Conservation (phyloP, 2,113 vertebrate genomes). For the Spheniscus mendiculus region DNA sequence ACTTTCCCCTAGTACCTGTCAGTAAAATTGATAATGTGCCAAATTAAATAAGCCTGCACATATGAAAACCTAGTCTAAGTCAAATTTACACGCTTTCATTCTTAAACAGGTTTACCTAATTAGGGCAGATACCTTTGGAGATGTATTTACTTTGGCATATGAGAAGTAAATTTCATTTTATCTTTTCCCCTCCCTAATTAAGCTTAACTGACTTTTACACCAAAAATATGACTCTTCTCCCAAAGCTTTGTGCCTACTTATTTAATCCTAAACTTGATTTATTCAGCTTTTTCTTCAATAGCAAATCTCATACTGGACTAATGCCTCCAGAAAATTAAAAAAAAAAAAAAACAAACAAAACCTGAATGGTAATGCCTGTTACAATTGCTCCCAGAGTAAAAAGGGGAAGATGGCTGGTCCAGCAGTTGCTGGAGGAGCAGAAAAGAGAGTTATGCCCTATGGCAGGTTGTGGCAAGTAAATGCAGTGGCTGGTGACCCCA, state of each 20-base stretch:
- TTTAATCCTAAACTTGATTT: neutral
- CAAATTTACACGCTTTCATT: neutral
- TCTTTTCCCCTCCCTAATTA: neutral
- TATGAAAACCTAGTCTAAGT: neutral
- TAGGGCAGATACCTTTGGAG: neutral
- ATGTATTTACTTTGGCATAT: neutral
- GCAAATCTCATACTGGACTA: neutral
- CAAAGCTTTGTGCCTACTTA: neutral
- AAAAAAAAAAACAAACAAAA: neutral
- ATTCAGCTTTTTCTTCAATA: neutral
- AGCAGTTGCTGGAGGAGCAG: neutral
- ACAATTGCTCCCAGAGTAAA: neutral
- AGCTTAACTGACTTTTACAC: neutral
- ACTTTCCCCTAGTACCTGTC: neutral
- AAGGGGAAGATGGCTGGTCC: neutral
- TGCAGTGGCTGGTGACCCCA: neutral
- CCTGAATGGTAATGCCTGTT: neutral
- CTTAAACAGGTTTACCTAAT: neutral
- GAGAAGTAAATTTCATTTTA: neutral
- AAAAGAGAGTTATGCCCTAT: neutral
- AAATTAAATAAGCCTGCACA: neutral
- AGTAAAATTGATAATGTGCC: neutral
- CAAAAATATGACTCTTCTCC: neutral
- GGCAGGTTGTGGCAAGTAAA: neutral
- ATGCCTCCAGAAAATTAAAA: neutral